These are phyloP conservation scores for Aphrophora alni DNA, from an alignment of 2,888 invertebrate genomes.

Conservation along the genomic window DNA sequence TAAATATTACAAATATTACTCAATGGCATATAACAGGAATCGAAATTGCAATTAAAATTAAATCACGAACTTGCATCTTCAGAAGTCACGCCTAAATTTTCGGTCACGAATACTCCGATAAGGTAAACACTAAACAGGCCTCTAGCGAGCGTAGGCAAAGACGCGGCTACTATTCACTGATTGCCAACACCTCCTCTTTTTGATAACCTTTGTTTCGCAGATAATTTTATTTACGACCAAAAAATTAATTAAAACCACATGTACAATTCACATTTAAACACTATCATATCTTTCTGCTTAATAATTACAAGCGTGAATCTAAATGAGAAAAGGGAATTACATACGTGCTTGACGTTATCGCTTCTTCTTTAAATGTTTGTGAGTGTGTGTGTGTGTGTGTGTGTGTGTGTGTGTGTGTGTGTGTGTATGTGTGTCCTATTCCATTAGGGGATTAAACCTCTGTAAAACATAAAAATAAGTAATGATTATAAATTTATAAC, in stretches of 20 bases:
- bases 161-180: neutral
- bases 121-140: neutral
- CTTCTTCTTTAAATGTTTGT: neutral
- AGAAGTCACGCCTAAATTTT: conserved; percentile 9
- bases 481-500: no score
- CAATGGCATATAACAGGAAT: neutral
- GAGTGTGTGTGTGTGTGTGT: no score
- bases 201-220: neutral
- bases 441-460: no score
- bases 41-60: neutral
- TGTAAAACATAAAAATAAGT: no score
- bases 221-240: neutral
- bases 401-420: no score
- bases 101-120: neutral
- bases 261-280: neutral
- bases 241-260: neutral
- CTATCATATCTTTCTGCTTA: neutral
- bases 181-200: neutral
- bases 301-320: neutral
- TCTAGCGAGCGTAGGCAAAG: neutral
- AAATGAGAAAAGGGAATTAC: neutral
- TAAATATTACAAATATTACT: neutral
- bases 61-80: conserved; percentile 2
- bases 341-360: neutral
- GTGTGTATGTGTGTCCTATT: no score